Percentiles rank a stretch among this genome's conserved stretches.
These are phyloP conservation scores for Delichon dasypus DNA, from an alignment of 2,797 vertebrate species.

Conservation along the genomic window DNA sequence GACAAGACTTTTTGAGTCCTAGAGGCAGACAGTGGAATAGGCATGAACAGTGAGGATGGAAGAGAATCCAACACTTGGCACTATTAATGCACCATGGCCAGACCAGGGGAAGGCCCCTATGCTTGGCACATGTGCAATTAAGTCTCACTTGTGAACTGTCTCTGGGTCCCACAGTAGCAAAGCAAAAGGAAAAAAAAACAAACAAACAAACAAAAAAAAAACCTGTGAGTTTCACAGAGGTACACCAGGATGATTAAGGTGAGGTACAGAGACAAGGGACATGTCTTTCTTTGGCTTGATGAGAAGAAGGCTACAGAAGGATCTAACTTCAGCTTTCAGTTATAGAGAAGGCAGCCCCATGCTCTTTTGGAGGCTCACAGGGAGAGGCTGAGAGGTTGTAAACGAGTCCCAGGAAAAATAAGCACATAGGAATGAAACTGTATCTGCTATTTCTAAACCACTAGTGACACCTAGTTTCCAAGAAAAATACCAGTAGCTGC, in stretches of 20 bases:
- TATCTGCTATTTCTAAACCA: constrained; percentile 38
- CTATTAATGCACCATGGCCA: background rate
- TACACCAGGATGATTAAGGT: background rate
- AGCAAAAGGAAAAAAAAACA: background rate
- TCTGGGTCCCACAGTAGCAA: background rate
- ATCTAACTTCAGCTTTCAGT: background rate
- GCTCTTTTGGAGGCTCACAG: background rate
- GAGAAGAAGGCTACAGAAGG: background rate
- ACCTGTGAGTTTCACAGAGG: background rate
- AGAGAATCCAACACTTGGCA: background rate
- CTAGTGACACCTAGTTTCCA: constrained; percentile 64
- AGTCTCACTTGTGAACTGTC: background rate
- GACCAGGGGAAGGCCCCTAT: background rate
- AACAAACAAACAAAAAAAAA: too few species aligned
- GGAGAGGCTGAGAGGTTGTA: background rate
- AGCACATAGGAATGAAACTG: background rate
- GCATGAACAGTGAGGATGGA: background rate
- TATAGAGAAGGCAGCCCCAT: background rate
- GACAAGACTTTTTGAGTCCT: background rate
- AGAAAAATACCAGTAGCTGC: background rate
- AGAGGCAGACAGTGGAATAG: background rate
- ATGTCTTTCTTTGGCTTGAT: background rate
- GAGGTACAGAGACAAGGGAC: background rate
- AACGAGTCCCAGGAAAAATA: background rate
- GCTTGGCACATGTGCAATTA: background rate